Percentiles rank a stretch among this genome's conserved stretches.
Conservation (phyloP, 2,113 vertebrate genomes). For the Pomatorhinus ruficollis region DNA sequence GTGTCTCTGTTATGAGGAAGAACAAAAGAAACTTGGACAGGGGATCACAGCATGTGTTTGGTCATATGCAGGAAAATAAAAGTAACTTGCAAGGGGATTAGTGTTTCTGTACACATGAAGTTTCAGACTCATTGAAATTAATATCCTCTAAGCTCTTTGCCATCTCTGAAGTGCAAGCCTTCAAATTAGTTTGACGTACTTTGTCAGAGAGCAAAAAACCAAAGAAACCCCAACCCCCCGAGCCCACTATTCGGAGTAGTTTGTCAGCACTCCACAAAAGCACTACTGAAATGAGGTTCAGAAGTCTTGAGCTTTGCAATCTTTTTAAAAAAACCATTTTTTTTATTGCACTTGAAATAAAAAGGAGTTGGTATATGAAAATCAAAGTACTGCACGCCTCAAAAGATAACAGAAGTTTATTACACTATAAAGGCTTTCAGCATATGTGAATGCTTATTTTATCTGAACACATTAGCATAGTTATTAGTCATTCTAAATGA, state of each 20-base stretch:
- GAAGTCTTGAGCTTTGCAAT: not conserved
- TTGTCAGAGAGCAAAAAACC: not conserved
- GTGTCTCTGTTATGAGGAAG: not conserved
- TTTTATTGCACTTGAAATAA: constrained; percentile 36
- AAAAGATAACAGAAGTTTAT: constrained; percentile 60
- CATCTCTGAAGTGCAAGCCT: not conserved
- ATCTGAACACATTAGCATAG: constrained; percentile 64
- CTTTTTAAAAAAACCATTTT: not conserved
- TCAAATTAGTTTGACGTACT: not conserved
- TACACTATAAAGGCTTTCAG: constrained; percentile 44
- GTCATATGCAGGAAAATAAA: not conserved
- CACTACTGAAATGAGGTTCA: not conserved
- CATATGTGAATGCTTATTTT: constrained; percentile 55
- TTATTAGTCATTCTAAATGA: constrained; percentile 58
- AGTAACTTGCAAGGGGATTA: not conserved
- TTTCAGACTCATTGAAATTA: not conserved
- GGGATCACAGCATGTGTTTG: not conserved
- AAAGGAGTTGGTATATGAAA: constrained; percentile 31
- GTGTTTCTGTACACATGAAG: not conserved
- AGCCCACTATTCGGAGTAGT: accelerated
- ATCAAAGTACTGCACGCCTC: constrained; percentile 16
- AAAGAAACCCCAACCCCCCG: not conserved
- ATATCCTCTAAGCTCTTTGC: not conserved
- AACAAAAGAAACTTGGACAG: not conserved
- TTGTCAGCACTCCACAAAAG: not conserved